Base-by-base conservation (phyloP, 2,888 invertebrate genomes). In the Heliconius cydno region DNA sequence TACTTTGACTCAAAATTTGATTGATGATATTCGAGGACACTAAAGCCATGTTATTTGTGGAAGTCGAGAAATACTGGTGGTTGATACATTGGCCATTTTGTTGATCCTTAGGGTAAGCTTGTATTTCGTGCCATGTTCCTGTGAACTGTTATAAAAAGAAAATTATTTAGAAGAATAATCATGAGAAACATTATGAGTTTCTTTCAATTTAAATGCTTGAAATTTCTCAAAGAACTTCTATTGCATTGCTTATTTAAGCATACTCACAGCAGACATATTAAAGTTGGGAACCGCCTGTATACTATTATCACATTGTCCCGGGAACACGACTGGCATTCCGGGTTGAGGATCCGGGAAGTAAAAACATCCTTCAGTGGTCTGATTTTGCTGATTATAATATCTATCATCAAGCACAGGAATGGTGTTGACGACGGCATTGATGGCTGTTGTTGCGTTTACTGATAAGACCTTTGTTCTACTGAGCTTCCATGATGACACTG, bases 51-150 rank as follows among this genome's bases (percentile, higher is more conserved):
- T 84, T 86, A 67, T 86, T 85, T 30, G 73, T 85, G 6, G 84
- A 80, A 22, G 83, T 82, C 13, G 72, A 25, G 0, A 84, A 82
- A 82, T 88, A 92, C 10, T 85, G 80, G 77, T 92, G 92, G 76
- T 82, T 87, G 38, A 91, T 83, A 76, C 94, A 94, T 22, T 90
- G 87, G 6, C 93, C 92, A 2, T 87, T 80, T 78, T 89, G 88
- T 30, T 88, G 84, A 2, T 85, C 86, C 80, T 90, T 90, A 5
- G 86, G 86, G 60, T 87, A 87, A 2, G 86, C 83, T 75, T 85
- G 81, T 22, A 86, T 84, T 83, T 87, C 87, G 60, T 85, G 80
- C 87, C 87, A 87, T 4, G 78, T 63, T 13, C 87, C 87, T 78
- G 79, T 52, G 79, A 86, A 87, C 87, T 87, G 67, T 10, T 85